phyloP scores from a whole-genome alignment of 2,797 vertebrate genomes.

The Molossus alvarezi region DNA sequence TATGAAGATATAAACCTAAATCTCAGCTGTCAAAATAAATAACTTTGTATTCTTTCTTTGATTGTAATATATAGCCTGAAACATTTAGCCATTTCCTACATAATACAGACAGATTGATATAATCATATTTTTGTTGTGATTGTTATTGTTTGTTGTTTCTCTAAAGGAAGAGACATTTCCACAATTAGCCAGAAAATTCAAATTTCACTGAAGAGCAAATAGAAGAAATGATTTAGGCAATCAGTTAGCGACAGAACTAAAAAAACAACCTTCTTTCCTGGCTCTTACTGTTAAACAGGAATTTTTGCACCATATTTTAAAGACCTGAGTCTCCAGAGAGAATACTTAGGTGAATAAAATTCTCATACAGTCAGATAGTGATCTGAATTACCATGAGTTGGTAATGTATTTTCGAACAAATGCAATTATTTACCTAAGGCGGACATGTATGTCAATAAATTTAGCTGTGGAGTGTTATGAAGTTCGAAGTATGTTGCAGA shows the following conservation, averaged over 20 bases:
- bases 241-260: not conserved
- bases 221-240: not conserved
- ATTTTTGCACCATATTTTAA: constrained; percentile 32
- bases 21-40: constrained; percentile 44
- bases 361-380: not conserved
- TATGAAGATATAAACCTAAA: constrained; percentile 14
- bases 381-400: not conserved
- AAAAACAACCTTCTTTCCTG: not conserved
- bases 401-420: constrained; percentile 31
- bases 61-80: not conserved
- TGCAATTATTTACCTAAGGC: not conserved
- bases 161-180: constrained; percentile 8
- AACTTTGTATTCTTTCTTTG: not conserved
- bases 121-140: not conserved
- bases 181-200: not conserved
- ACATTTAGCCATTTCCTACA: not conserved
- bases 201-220: constrained; percentile 17
- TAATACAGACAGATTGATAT: not conserved
- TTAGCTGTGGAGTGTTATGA: not conserved
- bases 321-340: not conserved
- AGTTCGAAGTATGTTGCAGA: not conserved
- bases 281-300: not conserved
- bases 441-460: not conserved
- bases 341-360: constrained; percentile 1
- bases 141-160: not conserved